phyloP scores from a whole-genome alignment of 2,113 vertebrate genomes.

The Gymnobelideus leadbeateri region DNA sequence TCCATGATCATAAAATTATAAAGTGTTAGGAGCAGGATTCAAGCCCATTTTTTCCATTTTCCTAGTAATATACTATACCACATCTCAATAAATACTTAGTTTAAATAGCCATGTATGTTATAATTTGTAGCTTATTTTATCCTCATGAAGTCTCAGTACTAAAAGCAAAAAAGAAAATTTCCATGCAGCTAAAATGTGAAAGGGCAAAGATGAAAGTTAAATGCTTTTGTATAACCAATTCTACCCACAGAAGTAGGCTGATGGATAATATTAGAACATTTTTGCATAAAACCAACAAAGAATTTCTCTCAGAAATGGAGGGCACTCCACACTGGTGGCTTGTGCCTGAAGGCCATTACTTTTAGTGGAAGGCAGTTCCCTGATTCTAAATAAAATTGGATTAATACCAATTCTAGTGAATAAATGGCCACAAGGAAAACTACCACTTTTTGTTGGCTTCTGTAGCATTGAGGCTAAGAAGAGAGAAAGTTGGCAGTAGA shows the following conservation, averaged over 20 bases:
- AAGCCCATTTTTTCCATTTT: background rate
- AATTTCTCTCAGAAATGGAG: background rate
- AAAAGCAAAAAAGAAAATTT: background rate
- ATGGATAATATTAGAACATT: background rate
- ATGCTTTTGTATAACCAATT: background rate
- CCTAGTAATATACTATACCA: background rate
- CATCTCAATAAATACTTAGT: background rate
- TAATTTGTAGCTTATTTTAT: background rate
- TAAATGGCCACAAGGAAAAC: slow-evolving; percentile 21
- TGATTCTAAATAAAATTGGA: slow-evolving; percentile 31
- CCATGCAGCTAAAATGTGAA: background rate
- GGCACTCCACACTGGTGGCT: background rate
- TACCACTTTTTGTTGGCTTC: slow-evolving; percentile 47
- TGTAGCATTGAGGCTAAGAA: slow-evolving; percentile 33
- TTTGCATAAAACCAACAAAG: slow-evolving; percentile 16
- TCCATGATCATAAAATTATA: background rate
- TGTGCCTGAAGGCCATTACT: background rate
- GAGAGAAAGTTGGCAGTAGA: slow-evolving; percentile 20
- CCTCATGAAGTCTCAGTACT: background rate
- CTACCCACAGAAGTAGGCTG: background rate
- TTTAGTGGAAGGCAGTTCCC: background rate
- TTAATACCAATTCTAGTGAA: slow-evolving; percentile 50
- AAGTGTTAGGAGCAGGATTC: background rate
- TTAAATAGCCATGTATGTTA: background rate
- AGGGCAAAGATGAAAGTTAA: slow-evolving; percentile 39